Conservation (phyloP, 2,113 vertebrate genomes). For the Phalacrocorax pelagicus region DNA sequence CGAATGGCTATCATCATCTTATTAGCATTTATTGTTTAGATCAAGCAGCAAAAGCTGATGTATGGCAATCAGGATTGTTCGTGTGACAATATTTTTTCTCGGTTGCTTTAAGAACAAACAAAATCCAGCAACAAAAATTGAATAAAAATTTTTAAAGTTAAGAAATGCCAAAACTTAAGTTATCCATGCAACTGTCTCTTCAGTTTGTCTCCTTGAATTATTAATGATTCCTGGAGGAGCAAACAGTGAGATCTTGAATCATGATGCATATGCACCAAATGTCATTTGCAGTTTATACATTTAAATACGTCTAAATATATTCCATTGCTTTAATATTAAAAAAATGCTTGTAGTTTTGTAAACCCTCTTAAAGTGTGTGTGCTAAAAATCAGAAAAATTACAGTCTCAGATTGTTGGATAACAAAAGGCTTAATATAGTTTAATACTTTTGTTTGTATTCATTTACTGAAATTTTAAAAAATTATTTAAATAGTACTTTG, state of each 20-base stretch:
- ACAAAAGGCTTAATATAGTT: background rate
- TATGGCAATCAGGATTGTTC: background rate
- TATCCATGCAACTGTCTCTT: background rate
- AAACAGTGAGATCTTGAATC: background rate
- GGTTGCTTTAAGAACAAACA: background rate
- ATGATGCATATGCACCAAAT: background rate
- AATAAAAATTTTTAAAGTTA: background rate
- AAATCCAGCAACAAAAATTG: background rate
- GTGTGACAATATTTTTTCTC: background rate
- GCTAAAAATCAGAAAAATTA: background rate
- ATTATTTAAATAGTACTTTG: constrained; percentile 86
- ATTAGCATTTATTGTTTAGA: background rate
- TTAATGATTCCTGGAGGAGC: background rate
- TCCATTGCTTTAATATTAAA: background rate
- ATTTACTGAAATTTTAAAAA: background rate
- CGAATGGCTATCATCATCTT: background rate
- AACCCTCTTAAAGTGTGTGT: background rate
- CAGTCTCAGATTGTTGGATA: background rate
- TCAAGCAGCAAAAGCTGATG: background rate
- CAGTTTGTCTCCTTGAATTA: background rate
- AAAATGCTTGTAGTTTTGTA: background rate
- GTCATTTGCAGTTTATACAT: background rate
- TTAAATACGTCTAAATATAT: background rate
- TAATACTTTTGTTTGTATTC: background rate
- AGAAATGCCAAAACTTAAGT: background rate